Evolutionary conservation across 1,140 invertebrate genomes (phyloP), one percentile per base, ranked within the genome.

Genomic region (Phymorhynchus buccinoides): DNA sequence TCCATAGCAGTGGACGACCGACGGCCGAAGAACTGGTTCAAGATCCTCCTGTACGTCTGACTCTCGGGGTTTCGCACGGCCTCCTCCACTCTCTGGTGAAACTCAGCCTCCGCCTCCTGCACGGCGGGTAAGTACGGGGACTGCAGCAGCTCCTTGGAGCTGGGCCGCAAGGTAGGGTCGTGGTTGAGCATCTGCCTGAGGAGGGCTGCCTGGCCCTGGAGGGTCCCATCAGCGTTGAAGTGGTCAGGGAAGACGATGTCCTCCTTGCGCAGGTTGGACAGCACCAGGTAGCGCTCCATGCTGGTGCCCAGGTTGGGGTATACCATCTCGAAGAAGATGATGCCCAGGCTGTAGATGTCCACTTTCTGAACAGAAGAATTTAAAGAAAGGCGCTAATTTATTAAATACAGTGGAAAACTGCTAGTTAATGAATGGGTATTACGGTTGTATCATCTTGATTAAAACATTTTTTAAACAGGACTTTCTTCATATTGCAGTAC

Each of bases 241-340:
- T 96, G 95, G 7, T 94, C 89, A 32, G 96, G 96, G 56, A 98
- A 94, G 32, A 94, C 91, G 66, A 97, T 95, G 62, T 96, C 95
- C 85, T 94, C 94, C 7, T 92, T 94, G 52, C 97, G 92, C 32
- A 98, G 89, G 87, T 95, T 95, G 41, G 94, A 94, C 32, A 98
- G 93, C 30, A 98, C 94, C 89, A 96, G 95, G 42, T 96, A 95
- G 86, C 98, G 94, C 93, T 99, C 98, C 96, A 98, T 99, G 44
- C 95, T 95, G 0, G 98, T 99, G 1, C 93, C 92, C 37, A 98
- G 94, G 0, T 96, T 95, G 73, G 95, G 96, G 91, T 97, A 96
- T 89, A 96, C 97, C 98, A 99, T 99, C 89, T 94, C 94, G 90
- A 94, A 94, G 89, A 94, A 93, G 32, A 94, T 93, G 16, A 94